phyloP scores from a whole-genome alignment of 2,888 invertebrate genomes.

The Euzophera pinguis region DNA sequence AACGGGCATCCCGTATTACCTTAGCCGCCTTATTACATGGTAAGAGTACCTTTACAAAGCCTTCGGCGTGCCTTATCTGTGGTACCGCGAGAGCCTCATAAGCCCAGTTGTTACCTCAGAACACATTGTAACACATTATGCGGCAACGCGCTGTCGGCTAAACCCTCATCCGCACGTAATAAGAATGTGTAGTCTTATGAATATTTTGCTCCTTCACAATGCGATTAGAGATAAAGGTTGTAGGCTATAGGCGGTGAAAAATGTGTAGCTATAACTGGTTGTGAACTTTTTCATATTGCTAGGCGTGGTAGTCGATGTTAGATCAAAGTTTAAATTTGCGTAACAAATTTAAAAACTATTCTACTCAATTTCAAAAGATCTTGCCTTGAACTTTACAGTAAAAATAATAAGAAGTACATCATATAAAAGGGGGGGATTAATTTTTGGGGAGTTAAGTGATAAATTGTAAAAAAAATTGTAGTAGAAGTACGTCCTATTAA shows the following conservation, averaged over 20 bases:
- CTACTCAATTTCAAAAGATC: too few relatives aligned
- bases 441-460: too few relatives aligned
- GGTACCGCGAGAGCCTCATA: constrained; percentile 63
- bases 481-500: too few relatives aligned
- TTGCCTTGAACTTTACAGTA: too few relatives aligned
- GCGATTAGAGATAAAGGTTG: constrained; percentile 40
- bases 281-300: not conserved
- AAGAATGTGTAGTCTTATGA: constrained; percentile 65
- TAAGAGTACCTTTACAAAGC: constrained; percentile 63
- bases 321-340: too few relatives aligned
- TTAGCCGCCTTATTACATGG: constrained; percentile 66
- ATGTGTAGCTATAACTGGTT: not conserved
- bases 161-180: constrained; percentile 57
- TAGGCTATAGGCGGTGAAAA: not conserved
- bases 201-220: constrained; percentile 56
- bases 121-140: constrained; percentile 76
- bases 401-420: too few relatives aligned
- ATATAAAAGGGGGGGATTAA: too few relatives aligned
- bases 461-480: too few relatives aligned
- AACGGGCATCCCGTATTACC: constrained; percentile 46
- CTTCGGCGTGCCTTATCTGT: constrained; percentile 72
- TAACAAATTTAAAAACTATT: too few relatives aligned
- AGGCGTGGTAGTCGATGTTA: too few relatives aligned
- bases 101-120: constrained; percentile 72
- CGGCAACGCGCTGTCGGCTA: constrained; percentile 57